phyloP scores from a whole-genome alignment of 2,113 vertebrate genomes.

The Paradoxurus hermaphroditus region DNA sequence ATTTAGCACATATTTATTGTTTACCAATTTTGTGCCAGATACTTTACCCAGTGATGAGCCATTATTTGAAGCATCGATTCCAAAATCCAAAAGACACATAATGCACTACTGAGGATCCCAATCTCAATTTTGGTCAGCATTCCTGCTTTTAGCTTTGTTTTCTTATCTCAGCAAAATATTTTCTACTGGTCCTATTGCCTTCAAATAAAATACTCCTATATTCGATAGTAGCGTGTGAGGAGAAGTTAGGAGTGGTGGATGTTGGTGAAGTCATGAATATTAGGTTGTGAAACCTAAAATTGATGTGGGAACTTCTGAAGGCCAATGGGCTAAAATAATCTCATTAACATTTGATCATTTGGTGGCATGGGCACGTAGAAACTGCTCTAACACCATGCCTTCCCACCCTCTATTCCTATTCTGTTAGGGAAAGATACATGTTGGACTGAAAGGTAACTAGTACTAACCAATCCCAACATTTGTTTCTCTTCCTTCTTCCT shows the following conservation, averaged over 20 bases:
- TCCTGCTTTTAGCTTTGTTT: neutral
- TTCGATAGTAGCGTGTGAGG: neutral
- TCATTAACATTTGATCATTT: neutral
- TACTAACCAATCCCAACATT: neutral
- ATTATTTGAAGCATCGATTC: neutral
- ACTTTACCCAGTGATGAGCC: neutral
- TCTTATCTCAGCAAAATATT: constrained; percentile 11
- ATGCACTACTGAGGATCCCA: neutral
- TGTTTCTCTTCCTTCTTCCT: neutral
- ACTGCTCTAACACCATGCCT: neutral
- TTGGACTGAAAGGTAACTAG: neutral
- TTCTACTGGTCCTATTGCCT: neutral
- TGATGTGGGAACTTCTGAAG: neutral
- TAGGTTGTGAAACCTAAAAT: neutral
- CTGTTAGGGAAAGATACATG: neutral
- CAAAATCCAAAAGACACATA: neutral
- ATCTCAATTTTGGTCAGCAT: neutral
- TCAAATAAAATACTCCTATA: neutral
- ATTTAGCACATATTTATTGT: neutral
- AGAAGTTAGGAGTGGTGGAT: neutral
- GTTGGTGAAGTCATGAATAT: neutral
- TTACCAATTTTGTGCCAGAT: neutral
- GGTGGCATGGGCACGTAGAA: neutral
- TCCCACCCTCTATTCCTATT: neutral
- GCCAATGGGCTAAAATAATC: neutral